Conservation (phyloP, 2,797 vertebrate genomes). For the Enteromius mattozi region DNA sequence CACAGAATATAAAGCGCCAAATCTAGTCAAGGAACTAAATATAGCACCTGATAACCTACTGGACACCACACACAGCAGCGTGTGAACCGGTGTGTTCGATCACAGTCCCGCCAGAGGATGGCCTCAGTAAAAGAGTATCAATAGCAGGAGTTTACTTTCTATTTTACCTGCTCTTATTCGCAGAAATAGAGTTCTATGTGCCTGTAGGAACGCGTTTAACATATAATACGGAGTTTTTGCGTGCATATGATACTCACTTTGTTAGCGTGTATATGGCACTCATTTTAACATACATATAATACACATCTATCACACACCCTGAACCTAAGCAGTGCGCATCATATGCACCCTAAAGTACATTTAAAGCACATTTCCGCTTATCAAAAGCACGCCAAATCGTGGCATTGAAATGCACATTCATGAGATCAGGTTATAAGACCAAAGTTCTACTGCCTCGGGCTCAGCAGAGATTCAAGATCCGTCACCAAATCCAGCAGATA, state of each 20-base stretch:
- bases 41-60: neutral
- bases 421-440: neutral
- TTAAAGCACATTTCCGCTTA: too few relatives aligned
- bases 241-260: neutral
- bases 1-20: neutral
- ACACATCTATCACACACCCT: neutral
- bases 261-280: neutral
- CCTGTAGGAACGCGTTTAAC: neutral
- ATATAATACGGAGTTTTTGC: neutral
- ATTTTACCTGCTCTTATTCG: neutral
- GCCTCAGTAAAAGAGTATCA: neutral
- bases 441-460: neutral
- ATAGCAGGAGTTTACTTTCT: neutral
- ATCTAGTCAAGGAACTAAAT: slow-evolving; percentile 21
- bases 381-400: too few relatives aligned
- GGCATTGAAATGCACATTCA: too few relatives aligned
- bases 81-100: neutral
- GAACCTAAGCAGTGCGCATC: neutral
- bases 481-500: neutral
- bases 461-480: neutral
- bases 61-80: neutral
- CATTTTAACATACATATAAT: neutral
- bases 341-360: neutral
- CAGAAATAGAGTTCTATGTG: neutral
- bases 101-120: neutral